These are phyloP conservation scores for Pseudolaguvia tuberculata DNA, from an alignment of 2,113 vertebrate genomes.

Conservation along the genomic window DNA sequence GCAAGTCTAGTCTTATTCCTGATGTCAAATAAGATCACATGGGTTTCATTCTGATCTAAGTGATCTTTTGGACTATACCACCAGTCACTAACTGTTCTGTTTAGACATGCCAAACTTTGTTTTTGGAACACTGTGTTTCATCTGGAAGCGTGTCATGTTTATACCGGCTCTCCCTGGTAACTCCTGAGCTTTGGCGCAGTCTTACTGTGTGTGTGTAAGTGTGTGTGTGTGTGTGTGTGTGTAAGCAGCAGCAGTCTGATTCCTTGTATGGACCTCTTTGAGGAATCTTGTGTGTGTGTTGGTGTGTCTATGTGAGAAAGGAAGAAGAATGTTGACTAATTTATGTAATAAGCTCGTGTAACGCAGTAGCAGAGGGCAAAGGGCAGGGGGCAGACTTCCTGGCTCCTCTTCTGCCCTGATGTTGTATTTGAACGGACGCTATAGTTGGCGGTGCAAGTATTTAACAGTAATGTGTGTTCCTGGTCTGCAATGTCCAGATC, in stretches of 20 bases:
- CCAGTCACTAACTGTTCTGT: not conserved
- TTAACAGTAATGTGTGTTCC: not conserved
- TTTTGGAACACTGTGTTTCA: not conserved
- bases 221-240: slow-evolving; percentile 14
- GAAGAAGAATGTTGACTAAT: too few species aligned
- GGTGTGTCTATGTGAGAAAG: not conserved
- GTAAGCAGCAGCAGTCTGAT: not conserved
- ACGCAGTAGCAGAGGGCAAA: too few species aligned
- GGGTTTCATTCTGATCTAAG: not conserved
- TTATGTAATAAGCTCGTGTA: not conserved
- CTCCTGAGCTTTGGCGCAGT: not conserved
- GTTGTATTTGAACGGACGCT: not conserved
- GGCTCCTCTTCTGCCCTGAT: not conserved
- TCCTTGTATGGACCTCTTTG: slow-evolving; percentile 25
- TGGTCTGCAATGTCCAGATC: not conserved
- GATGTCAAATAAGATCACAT: too few species aligned
- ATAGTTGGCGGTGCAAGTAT: not conserved
- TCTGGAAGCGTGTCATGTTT: slow-evolving; percentile 15
- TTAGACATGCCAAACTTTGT: not conserved
- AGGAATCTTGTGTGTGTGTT: slow-evolving; percentile 2
- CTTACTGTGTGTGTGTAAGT: not conserved
- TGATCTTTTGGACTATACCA: not conserved
- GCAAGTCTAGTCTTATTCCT: not conserved
- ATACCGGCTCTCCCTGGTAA: not conserved
- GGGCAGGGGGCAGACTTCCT: not conserved